Evolutionary conservation across 2,888 invertebrate species (phyloP).

Genomic region (Lycocerus yunnanus): DNA sequence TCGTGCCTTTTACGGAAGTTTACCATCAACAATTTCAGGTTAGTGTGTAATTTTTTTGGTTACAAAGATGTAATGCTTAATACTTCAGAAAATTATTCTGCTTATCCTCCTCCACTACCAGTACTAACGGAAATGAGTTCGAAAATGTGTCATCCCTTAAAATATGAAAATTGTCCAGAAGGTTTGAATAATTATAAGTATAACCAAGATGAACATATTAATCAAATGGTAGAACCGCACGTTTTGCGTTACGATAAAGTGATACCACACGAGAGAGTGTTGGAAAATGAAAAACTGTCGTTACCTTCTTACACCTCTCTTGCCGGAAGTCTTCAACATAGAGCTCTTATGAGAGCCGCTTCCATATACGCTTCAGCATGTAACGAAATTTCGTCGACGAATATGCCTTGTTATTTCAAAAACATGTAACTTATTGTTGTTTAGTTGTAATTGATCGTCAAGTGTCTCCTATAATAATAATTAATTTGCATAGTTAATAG

Average conservation of each 20-base stretch:
- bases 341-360: constrained; percentile 47
- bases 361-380: constrained; percentile 46
- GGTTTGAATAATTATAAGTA: not conserved
- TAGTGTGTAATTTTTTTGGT: not conserved
- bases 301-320: constrained; percentile 49
- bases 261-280: not conserved
- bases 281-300: constrained; percentile 25
- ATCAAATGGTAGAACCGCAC: not conserved
- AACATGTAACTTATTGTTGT: constrained; percentile 9
- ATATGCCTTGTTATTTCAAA: constrained; percentile 18
- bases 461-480: constrained; percentile 47
- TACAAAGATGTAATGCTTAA: not conserved
- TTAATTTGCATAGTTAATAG: constrained; percentile 54
- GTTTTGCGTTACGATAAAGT: not conserved
- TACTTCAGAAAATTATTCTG: constrained; percentile 14
- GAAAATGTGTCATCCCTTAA: constrained; percentile 8
- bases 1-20: constrained; percentile 32
- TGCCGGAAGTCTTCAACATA: constrained; percentile 45
- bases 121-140: not conserved
- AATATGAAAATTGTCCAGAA: not conserved
- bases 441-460: not conserved
- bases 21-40: constrained; percentile 19
- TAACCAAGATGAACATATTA: not conserved
- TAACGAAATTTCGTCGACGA: constrained; percentile 22
- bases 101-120: constrained; percentile 8